These are phyloP conservation scores for Microcebus murinus DNA, from an alignment of 2,113 vertebrate species.

Conservation along the genomic window DNA sequence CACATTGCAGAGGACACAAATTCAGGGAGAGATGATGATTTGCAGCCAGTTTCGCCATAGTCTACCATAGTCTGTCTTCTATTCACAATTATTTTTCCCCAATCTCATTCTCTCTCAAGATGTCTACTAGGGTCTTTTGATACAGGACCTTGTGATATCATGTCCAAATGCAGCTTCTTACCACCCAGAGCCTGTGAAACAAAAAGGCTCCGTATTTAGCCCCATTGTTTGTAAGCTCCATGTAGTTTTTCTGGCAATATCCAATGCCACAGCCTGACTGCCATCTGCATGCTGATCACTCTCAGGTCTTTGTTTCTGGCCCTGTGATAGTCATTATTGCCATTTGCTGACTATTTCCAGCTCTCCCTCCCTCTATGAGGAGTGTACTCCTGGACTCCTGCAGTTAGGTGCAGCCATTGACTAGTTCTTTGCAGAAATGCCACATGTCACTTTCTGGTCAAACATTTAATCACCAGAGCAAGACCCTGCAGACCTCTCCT, in stretches of 20 bases:
- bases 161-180: neutral
- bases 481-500: neutral
- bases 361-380: neutral
- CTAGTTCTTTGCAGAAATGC: neutral
- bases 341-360: neutral
- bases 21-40: neutral
- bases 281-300: neutral
- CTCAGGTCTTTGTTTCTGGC: neutral
- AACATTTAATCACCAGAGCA: neutral
- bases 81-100: neutral
- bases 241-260: neutral
- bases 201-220: neutral
- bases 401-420: neutral
- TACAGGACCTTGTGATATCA: neutral
- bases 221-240: neutral
- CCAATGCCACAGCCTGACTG: fast-evolving
- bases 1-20: neutral
- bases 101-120: neutral
- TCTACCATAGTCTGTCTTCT: neutral
- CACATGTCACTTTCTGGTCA: neutral
- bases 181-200: neutral
- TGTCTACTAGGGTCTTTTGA: neutral
- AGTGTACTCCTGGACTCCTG: neutral
- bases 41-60: neutral
- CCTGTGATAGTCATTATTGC: neutral